Evolutionary conservation across 2,113 vertebrate genomes (phyloP), one percentile per base, ranked within the genome.

Genomic region (Rhipidura dahli): DNA sequence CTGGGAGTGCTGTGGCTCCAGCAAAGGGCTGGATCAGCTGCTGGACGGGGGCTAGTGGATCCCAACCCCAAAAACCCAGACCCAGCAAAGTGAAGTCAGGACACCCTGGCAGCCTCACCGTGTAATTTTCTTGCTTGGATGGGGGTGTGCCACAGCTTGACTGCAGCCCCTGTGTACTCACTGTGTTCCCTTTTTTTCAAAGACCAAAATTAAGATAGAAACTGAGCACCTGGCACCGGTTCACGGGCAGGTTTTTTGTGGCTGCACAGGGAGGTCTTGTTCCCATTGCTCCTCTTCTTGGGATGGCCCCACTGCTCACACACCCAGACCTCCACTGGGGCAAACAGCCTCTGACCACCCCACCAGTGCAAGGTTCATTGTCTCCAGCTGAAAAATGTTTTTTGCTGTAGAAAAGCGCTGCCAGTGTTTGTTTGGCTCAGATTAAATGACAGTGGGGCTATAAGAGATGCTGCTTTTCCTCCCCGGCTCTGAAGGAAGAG

Each of bases 131-230:
- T 95, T 83, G 83, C 93, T 64, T 64, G 70, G 87, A 75, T 0
- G 17, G 87, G 82, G 75, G 59, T 70, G 85, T 79, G 83, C 59
- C 13, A 3, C 91, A 59, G 80, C 66, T 76, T 95, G 83, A 96
- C 92, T 92, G 86, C 69, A 95, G 84, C 78, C 73, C 69, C 96
- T 96, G 83, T 94, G 77, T 93, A 33, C 75, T 96, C 87, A 93
- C 79, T 85, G 56, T 21, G 1, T 81, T 79, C 64, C 47, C 26
- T 77, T 90, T 81, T 96, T 87, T 95, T 82, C 60, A 44, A 81
- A 83, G 89, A 84, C 87, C 88, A 75, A 89, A 96, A 88, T 83
- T 95, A 84, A 93, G 96, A 94, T 31, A 83, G 91, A 95, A 91
- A 92, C 50, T 76, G 87, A 93, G 87, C 75, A 72, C 71, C 84